A percentile compares a stretch with the other conserved stretches of the same genome.
These are phyloP conservation scores for Uropsilus gracilis DNA, from an alignment of 2,113 vertebrate genomes.

Conservation along the genomic window DNA sequence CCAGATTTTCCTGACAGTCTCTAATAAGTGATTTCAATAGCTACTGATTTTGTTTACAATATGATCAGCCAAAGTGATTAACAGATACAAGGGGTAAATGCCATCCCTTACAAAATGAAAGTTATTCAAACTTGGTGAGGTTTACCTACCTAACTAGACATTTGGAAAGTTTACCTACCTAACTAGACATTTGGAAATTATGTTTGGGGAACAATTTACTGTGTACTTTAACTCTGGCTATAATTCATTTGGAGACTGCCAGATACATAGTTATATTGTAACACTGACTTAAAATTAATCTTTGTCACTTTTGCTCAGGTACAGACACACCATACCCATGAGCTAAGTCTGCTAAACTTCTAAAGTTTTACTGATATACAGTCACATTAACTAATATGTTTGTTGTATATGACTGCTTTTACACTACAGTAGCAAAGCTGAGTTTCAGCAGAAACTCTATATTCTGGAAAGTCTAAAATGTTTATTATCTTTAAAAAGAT, in stretches of 20 bases:
- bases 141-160: not conserved
- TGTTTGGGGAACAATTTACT: not conserved
- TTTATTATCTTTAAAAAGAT: too few species aligned
- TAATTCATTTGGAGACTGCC: not conserved
- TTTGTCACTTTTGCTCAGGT: not conserved
- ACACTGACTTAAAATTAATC: constrained; percentile 2
- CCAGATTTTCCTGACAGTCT: not conserved
- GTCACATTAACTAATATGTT: not conserved
- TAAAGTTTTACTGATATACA: not conserved
- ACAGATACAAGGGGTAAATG: not conserved
- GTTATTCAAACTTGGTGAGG: not conserved
- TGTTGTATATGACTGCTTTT: too few species aligned
- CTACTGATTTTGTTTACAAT: not conserved
- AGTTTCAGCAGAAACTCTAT: not conserved
- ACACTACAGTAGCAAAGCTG: not conserved
- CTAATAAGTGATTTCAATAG: not conserved
- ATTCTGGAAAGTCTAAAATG: too few species aligned
- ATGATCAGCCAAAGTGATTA: not conserved
- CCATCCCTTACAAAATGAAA: not conserved
- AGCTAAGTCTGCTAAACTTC: not conserved
- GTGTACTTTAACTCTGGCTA: not conserved
- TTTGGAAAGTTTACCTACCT: too few species aligned
- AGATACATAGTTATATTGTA: not conserved
- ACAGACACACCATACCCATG: not conserved
- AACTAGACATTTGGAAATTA: too few species aligned